Evolutionary conservation across 2,888 invertebrate species (phyloP), one percentile per base, ranked within the genome.

Genomic region (Biston betularia): DNA sequence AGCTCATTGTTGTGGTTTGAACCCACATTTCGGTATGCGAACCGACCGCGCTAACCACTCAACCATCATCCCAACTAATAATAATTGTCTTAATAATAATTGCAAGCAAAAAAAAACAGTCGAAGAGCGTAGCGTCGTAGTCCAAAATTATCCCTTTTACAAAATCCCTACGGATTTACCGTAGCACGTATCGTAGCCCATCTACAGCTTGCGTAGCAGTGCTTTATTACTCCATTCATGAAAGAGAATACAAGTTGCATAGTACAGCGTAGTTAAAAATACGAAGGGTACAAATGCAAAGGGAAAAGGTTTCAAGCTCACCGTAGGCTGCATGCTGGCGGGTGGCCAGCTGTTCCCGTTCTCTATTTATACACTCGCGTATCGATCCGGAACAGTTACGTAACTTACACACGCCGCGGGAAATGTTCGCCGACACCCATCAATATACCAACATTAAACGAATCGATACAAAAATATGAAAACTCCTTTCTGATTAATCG

Each of bases 381-480:
- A 93, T 93, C 86, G 93, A 93, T 93, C 79, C 89, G 90, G 89
- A 85, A 88, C 87, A 71, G 89, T 93, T 93, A 90, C 90, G 93
- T 90, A 93, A 93, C 84, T 79, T 74, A 84, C 81, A 85, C 82
- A 86, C 88, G 83, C 77, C 83, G 81, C 82, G 78, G 80, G 75
- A 84, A 89, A 83, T 77, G 86, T 89, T 89, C 87, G 70, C 86
- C 86, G 86, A 76, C 83, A 85, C 83, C 85, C 84, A 86, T 85
- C 79, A 80, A 73, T 72, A 80, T 77, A 80, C 78, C 80, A 82
- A 85, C 86, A 85, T 81, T 70, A 78, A 69, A 55, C 57, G 61
- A 75, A 77, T 75, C 73, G 68, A 80, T 78, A 70, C 70, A 75
- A 73, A 66, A 76, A 75, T 59, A 63, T 65, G 7, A 60, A 68